Base-by-base conservation (phyloP, 2,797 vertebrate genomes). In the Ctenosaura bakeri region DNA sequence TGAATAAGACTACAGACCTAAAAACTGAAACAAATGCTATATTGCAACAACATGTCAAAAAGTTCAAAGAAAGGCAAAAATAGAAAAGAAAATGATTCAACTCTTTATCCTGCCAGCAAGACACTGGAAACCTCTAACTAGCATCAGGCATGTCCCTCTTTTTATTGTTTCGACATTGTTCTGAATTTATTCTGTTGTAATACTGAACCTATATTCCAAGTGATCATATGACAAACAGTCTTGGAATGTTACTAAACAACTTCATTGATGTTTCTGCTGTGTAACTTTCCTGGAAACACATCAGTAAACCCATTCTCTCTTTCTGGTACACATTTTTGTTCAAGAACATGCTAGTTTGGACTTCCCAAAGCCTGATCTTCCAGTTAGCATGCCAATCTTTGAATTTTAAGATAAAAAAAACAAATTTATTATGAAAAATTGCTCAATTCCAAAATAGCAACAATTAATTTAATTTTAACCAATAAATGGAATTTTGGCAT, bases 241-340 rank as follows among this genome's bases (percentile, higher is more conserved):
- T 92, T 85, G 71, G 77, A 92, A 86, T 83, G 16, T 62, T 90
- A 88, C 32, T 90, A 86, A 95, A 89, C 42, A 88, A 89, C 91
- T 95, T 95, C 54, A 93, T 82, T 93, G 87, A 91, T 54, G 83
- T 73, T 92, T 87, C 81, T 90, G 62, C 62, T 94, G 50, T 18
- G 90, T 91, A 85, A 16, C 86, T 95, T 93, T 64, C 69, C 56
- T 93, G 64, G 52, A 82, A 96, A 93, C 26, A 84, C 0, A 56
- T 6, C 89, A 69, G 56, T 4, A 93, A 89, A 95, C 92, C 2
- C 69, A 9, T 18, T 56, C 80, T 14, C 85, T 90, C 79, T 84
- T 81, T 74, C 52, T 85, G 85, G 89, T 94, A 85, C 26, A 1
- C 87, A 16, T 91, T n/a, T 52, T 80, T 66, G 1, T 91, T 83